Percentiles rank a stretch among this genome's conserved stretches.
phyloP scores from a whole-genome alignment of 2,888 invertebrate genomes.

The Callyntrura guangdongensis region DNA sequence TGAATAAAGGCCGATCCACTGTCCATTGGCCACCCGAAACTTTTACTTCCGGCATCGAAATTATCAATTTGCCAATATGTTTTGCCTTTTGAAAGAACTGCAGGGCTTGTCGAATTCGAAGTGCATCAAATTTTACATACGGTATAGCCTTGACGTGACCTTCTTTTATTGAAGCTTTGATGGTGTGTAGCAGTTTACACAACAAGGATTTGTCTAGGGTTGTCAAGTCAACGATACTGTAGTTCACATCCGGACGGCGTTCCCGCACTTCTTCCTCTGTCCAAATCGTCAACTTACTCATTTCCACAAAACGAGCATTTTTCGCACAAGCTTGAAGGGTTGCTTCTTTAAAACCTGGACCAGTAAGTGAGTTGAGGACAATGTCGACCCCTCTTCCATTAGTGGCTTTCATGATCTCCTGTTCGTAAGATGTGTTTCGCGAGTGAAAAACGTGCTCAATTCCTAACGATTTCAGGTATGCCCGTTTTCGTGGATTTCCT shows the following conservation, averaged over 20 bases:
- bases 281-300: slow-evolving; percentile 79
- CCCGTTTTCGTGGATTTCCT: slow-evolving; percentile 71
- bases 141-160: slow-evolving; percentile 53
- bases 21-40: background rate
- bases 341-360: slow-evolving; percentile 80
- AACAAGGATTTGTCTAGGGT: background rate
- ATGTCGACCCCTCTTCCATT: slow-evolving; percentile 73
- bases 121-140: slow-evolving; percentile 68
- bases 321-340: slow-evolving; percentile 53
- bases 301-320: slow-evolving; percentile 78
- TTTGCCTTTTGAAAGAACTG: slow-evolving; percentile 66
- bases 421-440: slow-evolving; percentile 67
- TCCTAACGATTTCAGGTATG: slow-evolving; percentile 68
- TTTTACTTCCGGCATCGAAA: slow-evolving; percentile 50
- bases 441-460: slow-evolving; percentile 79
- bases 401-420: slow-evolving; percentile 67
- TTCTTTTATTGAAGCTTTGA: background rate
- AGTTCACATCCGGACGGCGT: slow-evolving; percentile 74
- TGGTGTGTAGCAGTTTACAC: background rate
- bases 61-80: slow-evolving; percentile 63
- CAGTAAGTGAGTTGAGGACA: slow-evolving; percentile 79
- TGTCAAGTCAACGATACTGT: slow-evolving; percentile 73
- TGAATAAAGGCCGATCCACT: slow-evolving; percentile 31
- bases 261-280: slow-evolving; percentile 67
- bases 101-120: slow-evolving; percentile 68